Evolutionary conservation across 2,888 invertebrate species (phyloP), one percentile per base, ranked within the genome.

Genomic region (Trisateles emortualis): DNA sequence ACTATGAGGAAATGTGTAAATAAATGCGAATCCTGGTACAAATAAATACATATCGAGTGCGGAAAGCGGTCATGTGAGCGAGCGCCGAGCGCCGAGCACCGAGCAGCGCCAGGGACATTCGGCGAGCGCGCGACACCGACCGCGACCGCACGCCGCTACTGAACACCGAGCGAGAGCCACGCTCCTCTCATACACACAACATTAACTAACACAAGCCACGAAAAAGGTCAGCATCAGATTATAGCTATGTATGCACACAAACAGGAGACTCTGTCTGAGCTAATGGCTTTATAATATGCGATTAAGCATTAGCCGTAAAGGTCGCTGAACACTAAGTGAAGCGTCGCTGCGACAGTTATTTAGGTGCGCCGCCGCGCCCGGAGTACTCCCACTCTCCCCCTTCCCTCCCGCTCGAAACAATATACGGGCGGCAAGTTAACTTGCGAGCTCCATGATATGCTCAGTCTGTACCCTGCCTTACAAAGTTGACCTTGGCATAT

Each of bases 181-280:
- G 29, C 26, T 44, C 22, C 52, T 30, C 40, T 57, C 63, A 36
- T 14, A 59, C 47, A 66, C 55, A 70, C 64, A 67, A 73, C 76
- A 74, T 62, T 52, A 45, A 73, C 71, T 73, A 75, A 72, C 65
- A 72, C 59, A 78, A 77, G 77, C 74, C 64, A 65, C 68, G 65
- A 70, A 71, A 74, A 75, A 73, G 75, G 76, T 76, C 79, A 72
- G 75, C 75, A 63, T 61, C 32, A 47, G 56, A 48, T 50, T 46
- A 47, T 40, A 45, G 43, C 36, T 36, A 52, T 24, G 57, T 38
- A 45, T 13, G n/a, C n/a, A n/a, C n/a, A n/a, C 35, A 11, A 35
- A 44, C 13, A 47, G 45, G 48, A 22, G 36, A 39, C 41, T 52
- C 46, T 40, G n/a, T 32, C 17, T 8, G 26, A 2, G 36, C 35